Base-by-base conservation (phyloP, 2,888 invertebrate species). In the Acrobasis repandana region DNA sequence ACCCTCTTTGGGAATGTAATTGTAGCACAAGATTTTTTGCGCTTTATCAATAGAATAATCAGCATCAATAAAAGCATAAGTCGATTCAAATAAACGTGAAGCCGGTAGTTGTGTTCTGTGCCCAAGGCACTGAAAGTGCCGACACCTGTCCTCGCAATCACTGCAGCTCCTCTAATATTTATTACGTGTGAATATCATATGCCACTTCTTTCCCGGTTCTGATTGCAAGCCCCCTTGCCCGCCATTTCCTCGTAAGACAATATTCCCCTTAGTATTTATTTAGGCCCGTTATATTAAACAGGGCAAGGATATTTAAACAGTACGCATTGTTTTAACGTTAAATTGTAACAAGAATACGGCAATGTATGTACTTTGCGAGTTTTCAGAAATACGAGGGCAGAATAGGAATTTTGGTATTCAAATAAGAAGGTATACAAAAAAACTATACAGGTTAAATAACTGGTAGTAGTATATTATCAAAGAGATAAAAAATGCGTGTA, bases 81-180 rank as follows among this genome's bases (percentile, higher is more conserved):
- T 70, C 70, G 65, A 71, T 69, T 64, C 67, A 72, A 49, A 76
- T 82, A 79, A 81, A 79, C 74, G 71, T 68, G 70, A 67, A 70
- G 71, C 67, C 71, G 71, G 70, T 71, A 75, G 74, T 78, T 79
- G 75, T 74, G n/a, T n/a, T n/a, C n/a, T n/a, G n/a, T 72, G 74
- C 72, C 69, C 59, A 59, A 38, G 61, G 69, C 70, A 67, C 65
- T 14, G 14, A 71, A 67, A 67, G 63, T 58, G 73, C 75, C 83
- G 79, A 83, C 89, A 89, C 90, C 88, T 88, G 87, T 74, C 77
- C 75, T 75, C 80, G 83, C 88, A 89, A 90, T 89, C 89, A 88
- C 88, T 88, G 90, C 88, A 88, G 76, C 90, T 91, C 80, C 77
- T 91, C 80, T 91, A 91, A 91, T 92, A 91, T 92, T 91, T 90